A percentile compares a stretch with the other conserved stretches of the same genome.
Conservation (phyloP, 2,888 invertebrate species). For the Orchesellides sinensis region DNA sequence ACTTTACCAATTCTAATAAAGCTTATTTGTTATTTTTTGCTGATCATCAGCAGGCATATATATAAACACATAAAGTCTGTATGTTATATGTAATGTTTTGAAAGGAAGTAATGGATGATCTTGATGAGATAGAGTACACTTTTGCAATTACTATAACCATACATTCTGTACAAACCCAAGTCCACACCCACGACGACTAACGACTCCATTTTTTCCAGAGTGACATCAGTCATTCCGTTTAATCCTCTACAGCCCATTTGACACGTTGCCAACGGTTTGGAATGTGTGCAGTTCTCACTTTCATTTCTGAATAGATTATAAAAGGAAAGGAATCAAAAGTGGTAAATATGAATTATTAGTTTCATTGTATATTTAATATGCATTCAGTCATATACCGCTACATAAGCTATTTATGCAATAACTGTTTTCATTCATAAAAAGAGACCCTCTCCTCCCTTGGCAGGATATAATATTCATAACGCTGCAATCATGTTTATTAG, state of each 20-base stretch:
- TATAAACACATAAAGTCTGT: background rate
- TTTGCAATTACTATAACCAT: slow-evolving; percentile 7
- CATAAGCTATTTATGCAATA: background rate
- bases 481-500: background rate
- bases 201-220: background rate
- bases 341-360: background rate
- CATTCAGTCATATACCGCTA: background rate
- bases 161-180: background rate
- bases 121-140: slow-evolving; percentile 5
- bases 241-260: slow-evolving; percentile 5
- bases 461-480: background rate
- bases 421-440: slow-evolving; percentile 1
- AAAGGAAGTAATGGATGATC: too few species aligned
- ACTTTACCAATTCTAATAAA: background rate
- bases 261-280: slow-evolving; percentile 10
- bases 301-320: background rate
- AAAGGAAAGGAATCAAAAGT: background rate
- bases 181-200: background rate
- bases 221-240: background rate
- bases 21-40: too few species aligned
- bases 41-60: background rate
- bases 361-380: background rate
- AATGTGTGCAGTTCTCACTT: background rate
- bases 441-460: background rate
- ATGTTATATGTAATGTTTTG: too few species aligned